A percentile compares a stretch with the other conserved stretches of the same genome.
These are phyloP conservation scores for Leuciscus waleckii DNA, from an alignment of 2,797 vertebrate genomes.

Conservation along the genomic window DNA sequence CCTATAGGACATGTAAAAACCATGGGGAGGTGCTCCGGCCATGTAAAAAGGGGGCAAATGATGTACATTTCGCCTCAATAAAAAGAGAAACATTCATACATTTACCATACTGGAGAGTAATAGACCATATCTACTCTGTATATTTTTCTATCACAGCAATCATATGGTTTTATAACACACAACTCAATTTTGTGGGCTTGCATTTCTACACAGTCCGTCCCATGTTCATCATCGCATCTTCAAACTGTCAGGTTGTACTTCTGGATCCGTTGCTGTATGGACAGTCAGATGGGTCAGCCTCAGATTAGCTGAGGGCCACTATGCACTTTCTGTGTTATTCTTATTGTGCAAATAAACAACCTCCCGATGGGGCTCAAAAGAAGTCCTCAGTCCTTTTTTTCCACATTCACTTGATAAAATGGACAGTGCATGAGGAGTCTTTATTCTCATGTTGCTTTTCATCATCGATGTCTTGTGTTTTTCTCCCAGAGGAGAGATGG, in stretches of 20 bases:
- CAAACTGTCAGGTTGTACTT: slow-evolving; percentile 12
- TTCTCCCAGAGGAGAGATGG: slow-evolving; percentile 18
- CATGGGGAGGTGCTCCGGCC: slow-evolving; percentile 19
- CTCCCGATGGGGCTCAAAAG: slow-evolving; percentile 9
- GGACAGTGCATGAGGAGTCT: slow-evolving; percentile 8
- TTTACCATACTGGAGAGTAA: slow-evolving; percentile 45
- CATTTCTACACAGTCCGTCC: slow-evolving; percentile 30
- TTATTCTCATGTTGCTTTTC: slow-evolving; percentile 28
- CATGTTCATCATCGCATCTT: slow-evolving; percentile 13
- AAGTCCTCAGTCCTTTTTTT: slow-evolving; percentile 9
- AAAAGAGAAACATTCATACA: slow-evolving; percentile 49
- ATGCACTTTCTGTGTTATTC: slow-evolving; percentile 8
- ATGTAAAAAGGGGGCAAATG: slow-evolving; percentile 38
- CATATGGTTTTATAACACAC: slow-evolving; percentile 36
- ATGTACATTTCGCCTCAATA: slow-evolving; percentile 39
- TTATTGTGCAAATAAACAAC: slow-evolving; percentile 49
- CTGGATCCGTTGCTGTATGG: slow-evolving; percentile 8
- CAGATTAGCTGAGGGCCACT: slow-evolving; percentile 32
- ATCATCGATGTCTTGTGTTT: slow-evolving; percentile 9
- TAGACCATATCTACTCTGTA: slow-evolving; percentile 46
- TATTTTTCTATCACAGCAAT: slow-evolving; percentile 43
- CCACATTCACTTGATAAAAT: slow-evolving; percentile 34
- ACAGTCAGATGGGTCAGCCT: slow-evolving; percentile 23
- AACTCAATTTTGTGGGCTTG: slow-evolving; percentile 22
- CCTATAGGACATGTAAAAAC: slow-evolving; percentile 43